Evolutionary conservation across 2,113 vertebrate species (phyloP).

Genomic region (Dinomys branickii): DNA sequence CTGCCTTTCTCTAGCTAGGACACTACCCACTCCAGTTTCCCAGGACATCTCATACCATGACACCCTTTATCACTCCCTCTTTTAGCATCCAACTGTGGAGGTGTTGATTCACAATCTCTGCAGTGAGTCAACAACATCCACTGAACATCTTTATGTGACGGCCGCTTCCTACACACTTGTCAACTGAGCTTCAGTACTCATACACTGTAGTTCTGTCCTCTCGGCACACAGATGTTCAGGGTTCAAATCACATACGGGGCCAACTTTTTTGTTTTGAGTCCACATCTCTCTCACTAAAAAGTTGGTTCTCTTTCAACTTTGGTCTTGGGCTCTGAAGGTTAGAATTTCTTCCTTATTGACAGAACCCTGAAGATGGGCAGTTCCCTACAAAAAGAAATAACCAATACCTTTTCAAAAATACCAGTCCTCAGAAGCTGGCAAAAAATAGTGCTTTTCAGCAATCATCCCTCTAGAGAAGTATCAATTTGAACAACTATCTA

Average conservation of each 20-base stretch:
- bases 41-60: not conserved
- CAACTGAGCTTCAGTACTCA: not conserved
- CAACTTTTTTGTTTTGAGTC: not conserved
- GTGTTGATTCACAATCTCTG: not conserved
- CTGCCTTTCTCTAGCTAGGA: not conserved
- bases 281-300: conserved; percentile 22
- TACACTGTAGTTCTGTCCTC: not conserved
- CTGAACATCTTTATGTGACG: not conserved
- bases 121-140: not conserved
- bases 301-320: not conserved
- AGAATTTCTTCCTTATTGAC: not conserved
- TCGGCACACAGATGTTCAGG: not conserved
- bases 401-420: not conserved
- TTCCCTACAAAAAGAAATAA: not conserved
- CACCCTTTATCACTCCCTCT: not conserved
- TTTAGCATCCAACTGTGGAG: not conserved
- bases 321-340: not conserved
- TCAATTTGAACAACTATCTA: not conserved
- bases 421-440: not conserved
- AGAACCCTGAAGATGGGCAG: not conserved
- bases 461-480: not conserved
- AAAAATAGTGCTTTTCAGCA: not conserved
- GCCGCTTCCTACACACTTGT: not conserved
- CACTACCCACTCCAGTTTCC: not conserved
- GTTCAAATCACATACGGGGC: not conserved